Evolutionary conservation across 2,113 vertebrate genomes (phyloP).

Genomic region (Aldabrachelys gigantea): DNA sequence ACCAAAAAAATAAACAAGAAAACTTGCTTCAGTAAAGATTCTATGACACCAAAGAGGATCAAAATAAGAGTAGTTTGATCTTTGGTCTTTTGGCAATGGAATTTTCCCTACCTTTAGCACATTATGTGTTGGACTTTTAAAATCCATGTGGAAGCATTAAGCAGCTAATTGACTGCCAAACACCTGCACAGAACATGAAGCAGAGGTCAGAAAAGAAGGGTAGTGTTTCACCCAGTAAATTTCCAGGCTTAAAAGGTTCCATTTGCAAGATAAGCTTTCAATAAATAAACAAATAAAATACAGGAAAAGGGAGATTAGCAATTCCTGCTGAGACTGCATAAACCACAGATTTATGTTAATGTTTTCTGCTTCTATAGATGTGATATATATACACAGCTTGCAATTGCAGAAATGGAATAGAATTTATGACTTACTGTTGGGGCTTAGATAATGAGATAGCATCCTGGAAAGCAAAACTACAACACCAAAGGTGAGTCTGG

Average conservation of each 20-base stretch:
- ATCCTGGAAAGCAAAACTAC: conserved; percentile 50
- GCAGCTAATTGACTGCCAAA: background rate
- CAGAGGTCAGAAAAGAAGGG: background rate
- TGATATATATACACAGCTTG: conserved; percentile 36
- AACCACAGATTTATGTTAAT: conserved; percentile 26
- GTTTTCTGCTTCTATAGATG: conserved; percentile 46
- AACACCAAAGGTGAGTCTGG: conserved; percentile 45
- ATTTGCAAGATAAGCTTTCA: background rate
- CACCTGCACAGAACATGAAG: background rate
- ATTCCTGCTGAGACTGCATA: conserved; percentile 56
- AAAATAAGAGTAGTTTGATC: background rate
- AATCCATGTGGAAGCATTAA: background rate
- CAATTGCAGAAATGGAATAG: conserved; percentile 53
- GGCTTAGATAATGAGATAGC: conserved; percentile 49
- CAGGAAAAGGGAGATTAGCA: conserved; percentile 7
- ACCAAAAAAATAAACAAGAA: background rate
- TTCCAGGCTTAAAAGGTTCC: background rate
- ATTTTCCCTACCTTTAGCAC: background rate
- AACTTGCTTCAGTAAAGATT: background rate
- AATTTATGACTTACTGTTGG: conserved; percentile 42
- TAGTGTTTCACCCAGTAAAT: background rate
- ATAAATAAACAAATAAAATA: background rate
- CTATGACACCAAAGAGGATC: background rate
- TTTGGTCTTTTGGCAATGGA: background rate
- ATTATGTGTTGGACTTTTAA: background rate